Conservation (phyloP, 2,888 invertebrate genomes). For the Mellilla xanthometata region DNA sequence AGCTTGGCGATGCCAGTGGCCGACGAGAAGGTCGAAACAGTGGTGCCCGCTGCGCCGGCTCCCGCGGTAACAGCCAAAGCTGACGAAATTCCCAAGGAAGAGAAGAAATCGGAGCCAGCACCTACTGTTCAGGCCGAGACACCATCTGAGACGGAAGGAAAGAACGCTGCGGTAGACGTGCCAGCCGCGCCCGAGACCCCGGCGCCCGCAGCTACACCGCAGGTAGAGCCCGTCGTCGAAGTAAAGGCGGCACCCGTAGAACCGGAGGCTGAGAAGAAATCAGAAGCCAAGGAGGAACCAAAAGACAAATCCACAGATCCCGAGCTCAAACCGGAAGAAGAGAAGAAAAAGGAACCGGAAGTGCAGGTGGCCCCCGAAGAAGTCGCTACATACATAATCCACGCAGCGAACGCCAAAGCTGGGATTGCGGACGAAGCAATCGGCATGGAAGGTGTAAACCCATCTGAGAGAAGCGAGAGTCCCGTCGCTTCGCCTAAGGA, state of each 20-base stretch:
- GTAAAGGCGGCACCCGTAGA: conserved; percentile 38
- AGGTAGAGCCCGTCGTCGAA: conserved; percentile 47
- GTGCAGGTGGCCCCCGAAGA: conserved; percentile 26
- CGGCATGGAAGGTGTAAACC: conserved; percentile 2
- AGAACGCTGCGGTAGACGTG: conserved; percentile 39
- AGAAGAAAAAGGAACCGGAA: conserved; percentile 9
- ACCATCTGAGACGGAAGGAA: conserved; percentile 38
- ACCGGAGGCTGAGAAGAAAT: conserved; percentile 39
- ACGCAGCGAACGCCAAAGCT: conserved; percentile 6
- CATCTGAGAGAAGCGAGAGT: conserved; percentile 15
- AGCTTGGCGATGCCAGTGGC: conserved; percentile 84
- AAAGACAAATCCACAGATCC: conserved; percentile 12
- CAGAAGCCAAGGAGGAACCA: conserved; percentile 31
- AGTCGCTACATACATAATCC: not conserved
- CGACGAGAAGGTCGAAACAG: conserved; percentile 56
- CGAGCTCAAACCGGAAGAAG: conserved; percentile 33
- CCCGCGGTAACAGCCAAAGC: conserved; percentile 32
- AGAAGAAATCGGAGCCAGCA: conserved; percentile 45
- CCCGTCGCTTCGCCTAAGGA: conserved; percentile 8
- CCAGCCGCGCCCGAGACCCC: too few species aligned
- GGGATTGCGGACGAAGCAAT: conserved; percentile 11
- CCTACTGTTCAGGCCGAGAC: conserved; percentile 34
- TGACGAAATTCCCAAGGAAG: conserved; percentile 42
- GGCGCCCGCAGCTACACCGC: too few species aligned
- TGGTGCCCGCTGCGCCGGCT: conserved; percentile 42